These are phyloP conservation scores for Erythrolamprus reginae DNA, from an alignment of 2,113 vertebrate genomes.

Conservation along the genomic window DNA sequence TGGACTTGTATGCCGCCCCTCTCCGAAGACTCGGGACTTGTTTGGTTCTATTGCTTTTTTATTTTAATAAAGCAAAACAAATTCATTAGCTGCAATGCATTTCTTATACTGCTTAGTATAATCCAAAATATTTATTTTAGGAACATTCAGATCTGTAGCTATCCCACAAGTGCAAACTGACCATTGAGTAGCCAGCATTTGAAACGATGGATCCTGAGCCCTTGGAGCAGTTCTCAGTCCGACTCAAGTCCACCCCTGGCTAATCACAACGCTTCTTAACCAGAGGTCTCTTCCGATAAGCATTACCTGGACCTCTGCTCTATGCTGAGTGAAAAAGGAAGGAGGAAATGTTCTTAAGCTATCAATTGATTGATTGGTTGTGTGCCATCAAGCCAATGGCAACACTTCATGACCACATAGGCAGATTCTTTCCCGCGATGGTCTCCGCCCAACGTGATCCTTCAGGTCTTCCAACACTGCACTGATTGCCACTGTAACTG, in stretches of 20 bases:
- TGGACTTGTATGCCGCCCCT: too few relatives aligned
- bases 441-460: not conserved
- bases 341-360: not conserved
- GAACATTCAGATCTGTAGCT: not conserved
- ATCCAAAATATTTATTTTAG: not conserved
- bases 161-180: not conserved
- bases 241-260: not conserved
- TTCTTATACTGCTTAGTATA: not conserved
- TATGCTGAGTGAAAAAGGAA: not conserved
- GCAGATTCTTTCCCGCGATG: not conserved
- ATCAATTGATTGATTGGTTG: not conserved
- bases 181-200: not conserved
- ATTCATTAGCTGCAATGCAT: not conserved
- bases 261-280: not conserved
- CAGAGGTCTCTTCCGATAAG: not conserved
- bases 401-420: not conserved
- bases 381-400: not conserved
- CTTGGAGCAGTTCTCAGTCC: not conserved
- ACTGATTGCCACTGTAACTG: not conserved
- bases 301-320: not conserved
- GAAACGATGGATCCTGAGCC: not conserved
- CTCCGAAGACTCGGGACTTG: too few relatives aligned
- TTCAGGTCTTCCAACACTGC: not conserved
- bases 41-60: not conserved
- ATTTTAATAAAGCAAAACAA: not conserved